Conservation (phyloP, 2,888 invertebrate species). For the Trisateles emortualis region DNA sequence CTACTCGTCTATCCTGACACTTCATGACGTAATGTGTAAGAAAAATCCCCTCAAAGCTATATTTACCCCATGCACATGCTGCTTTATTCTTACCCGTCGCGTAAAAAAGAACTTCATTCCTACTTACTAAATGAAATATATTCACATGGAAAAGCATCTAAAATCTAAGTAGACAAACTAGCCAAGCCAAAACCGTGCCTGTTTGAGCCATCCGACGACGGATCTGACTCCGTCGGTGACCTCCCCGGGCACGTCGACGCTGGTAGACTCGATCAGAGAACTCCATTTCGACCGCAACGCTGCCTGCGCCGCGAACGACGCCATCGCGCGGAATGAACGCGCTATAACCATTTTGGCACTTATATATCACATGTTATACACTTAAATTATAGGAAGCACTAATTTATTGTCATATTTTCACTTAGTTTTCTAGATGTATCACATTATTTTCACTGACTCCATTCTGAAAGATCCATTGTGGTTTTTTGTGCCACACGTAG, state of each 20-base stretch:
- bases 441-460: background rate
- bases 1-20: no score
- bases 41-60: no score
- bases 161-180: background rate
- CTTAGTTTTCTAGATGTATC: background rate
- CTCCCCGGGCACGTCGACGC: constrained; percentile 88
- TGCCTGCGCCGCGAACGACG: constrained; percentile 90
- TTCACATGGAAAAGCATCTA: background rate
- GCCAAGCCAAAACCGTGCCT: constrained; percentile 81
- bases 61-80: no score
- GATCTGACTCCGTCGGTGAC: constrained; percentile 91
- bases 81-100: no score
- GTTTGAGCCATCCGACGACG: constrained; percentile 94
- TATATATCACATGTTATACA: constrained; percentile 12
- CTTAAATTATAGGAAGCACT: background rate
- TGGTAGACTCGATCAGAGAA: constrained; percentile 90
- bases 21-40: no score
- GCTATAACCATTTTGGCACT: constrained; percentile 42
- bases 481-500: background rate
- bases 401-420: constrained; percentile 2
- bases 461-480: background rate
- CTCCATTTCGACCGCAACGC: constrained; percentile 91
- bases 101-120: no score
- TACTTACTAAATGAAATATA: no score
- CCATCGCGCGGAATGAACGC: constrained; percentile 82